Base-by-base conservation (phyloP, 2,113 vertebrate species). In the Aspidoscelis tigris region DNA sequence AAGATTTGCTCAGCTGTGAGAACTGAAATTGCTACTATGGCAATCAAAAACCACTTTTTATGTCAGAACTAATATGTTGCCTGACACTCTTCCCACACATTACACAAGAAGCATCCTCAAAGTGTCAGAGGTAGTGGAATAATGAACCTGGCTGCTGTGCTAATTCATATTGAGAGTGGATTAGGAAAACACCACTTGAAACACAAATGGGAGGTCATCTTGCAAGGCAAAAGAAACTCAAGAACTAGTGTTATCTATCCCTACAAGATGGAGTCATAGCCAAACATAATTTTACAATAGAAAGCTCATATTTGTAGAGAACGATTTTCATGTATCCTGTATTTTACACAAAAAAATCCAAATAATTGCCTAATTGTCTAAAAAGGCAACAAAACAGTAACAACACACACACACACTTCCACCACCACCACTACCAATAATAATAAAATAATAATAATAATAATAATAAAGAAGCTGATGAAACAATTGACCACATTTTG, bases 1-100 rank as follows among this genome's bases (percentile, higher is more conserved):
- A 64, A 65, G 41, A 41, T 84, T 50, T 47, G 50, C 21, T 64
- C 69, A 64, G 24, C 65, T 79, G 55, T 84, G 76, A 73, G 55
- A 72, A 61, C 26, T 72, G 93, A 93, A 94, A 94, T 88, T 93
- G 91, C 90, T 91, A 93, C 65, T 81, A 79, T 2, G 74, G 39
- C 68, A 26, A 90, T 89, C 87, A 92, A 84, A 92, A 91, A 92
- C 84, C 90, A 91, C 89, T 91, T 88, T 88, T 92, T 87, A 90
- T 91, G 88, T 88, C 88, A 88, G 87, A 90, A 80, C 86, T 92
- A 91, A 91, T 93, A 65, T 79, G 92, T 88, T 64, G 81, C 68
- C 80, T 88, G 88, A 87, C 89, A 83, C 73, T 78, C 83, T 92
- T 91, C 88, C 79, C 86, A 89, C 82, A 90, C 43, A 82, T 18